Evolutionary conservation across 2,797 vertebrate genomes (phyloP).

Genomic region (Fundulus diaphanus): DNA sequence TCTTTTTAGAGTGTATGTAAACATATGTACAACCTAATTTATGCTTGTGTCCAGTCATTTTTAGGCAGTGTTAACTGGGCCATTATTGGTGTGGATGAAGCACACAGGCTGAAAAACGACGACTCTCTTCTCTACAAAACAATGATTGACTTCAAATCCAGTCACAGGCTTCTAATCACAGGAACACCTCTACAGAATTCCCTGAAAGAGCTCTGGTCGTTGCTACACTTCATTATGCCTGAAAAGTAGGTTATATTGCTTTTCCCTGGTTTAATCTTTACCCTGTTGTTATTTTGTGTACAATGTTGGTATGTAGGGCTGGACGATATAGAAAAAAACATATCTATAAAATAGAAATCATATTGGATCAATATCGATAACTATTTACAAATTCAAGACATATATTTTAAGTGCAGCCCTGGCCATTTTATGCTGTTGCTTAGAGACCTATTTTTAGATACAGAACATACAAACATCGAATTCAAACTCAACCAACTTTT

Average conservation of each 20-base stretch:
- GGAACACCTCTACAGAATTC: constrained; percentile 98
- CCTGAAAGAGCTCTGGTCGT: constrained; percentile 97
- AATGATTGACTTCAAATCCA: constrained; percentile 98
- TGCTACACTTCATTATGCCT: constrained; percentile 99
- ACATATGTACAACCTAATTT: background rate
- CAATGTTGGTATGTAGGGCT: background rate
- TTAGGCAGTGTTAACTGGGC: constrained; percentile 94
- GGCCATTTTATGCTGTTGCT: no score
- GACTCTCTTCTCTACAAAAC: constrained; percentile 98
- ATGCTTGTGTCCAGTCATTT: constrained; percentile 86
- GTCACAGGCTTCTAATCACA: constrained; percentile 97
- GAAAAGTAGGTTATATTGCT: constrained; percentile 88
- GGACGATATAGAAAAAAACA: no score
- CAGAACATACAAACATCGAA: no score
- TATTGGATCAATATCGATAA: no score
- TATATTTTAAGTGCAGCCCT: no score
- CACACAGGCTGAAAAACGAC: constrained; percentile 97
- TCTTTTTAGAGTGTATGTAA: no score
- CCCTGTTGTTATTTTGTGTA: no score
- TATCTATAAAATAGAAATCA: no score
- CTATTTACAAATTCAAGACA: no score
- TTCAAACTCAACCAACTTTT: no score
- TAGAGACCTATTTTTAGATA: no score
- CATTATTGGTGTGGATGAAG: constrained; percentile 97
- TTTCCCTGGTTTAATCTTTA: background rate